Conservation (phyloP, 2,888 invertebrate species). For the Platycheirus rosarum region DNA sequence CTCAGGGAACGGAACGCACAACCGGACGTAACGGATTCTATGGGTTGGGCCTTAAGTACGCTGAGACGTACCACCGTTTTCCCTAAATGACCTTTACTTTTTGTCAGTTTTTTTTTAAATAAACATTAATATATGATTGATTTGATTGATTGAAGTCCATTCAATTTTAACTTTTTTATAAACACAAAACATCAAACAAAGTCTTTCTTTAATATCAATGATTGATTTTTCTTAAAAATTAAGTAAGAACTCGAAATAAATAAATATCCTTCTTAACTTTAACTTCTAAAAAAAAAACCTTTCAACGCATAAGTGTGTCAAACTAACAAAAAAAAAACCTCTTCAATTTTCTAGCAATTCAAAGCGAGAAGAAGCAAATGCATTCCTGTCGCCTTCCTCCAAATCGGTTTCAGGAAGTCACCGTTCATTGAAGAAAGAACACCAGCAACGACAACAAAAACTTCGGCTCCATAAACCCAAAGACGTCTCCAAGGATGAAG, state of each 20-base stretch:
- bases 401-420: constrained; percentile 11
- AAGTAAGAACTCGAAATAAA: neutral
- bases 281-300: neutral
- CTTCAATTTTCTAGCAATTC: constrained; percentile 32
- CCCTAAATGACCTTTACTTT: too few species aligned
- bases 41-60: too few species aligned
- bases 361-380: constrained; percentile 18
- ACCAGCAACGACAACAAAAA: constrained; percentile 6
- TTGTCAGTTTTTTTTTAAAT: too few species aligned
- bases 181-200: too few species aligned
- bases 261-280: neutral
- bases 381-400: constrained; percentile 12
- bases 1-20: too few species aligned
- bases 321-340: neutral
- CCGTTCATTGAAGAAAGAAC: neutral
- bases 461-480: constrained; percentile 7
- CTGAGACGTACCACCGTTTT: too few species aligned
- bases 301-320: neutral
- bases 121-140: too few species aligned
- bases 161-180: too few species aligned
- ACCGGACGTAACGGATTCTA: too few species aligned
- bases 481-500: neutral
- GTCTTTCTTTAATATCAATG: too few species aligned
- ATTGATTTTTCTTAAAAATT: neutral
- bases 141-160: too few species aligned